These are phyloP conservation scores for Cheilosia grossa DNA, from an alignment of 2,888 invertebrate species.

Conservation along the genomic window DNA sequence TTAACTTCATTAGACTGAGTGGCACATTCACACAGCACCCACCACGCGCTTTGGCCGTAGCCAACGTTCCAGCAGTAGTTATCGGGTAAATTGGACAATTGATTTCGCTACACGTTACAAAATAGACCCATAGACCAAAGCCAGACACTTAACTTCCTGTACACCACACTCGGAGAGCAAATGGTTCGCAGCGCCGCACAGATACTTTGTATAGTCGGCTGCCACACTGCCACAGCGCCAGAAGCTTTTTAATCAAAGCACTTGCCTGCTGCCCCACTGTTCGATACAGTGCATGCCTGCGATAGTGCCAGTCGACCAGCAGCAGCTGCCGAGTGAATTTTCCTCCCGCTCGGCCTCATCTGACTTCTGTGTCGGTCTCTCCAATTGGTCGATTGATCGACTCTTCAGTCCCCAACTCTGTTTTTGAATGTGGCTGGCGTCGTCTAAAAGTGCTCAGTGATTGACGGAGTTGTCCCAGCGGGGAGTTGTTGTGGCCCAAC, in stretches of 20 bases:
- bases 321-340: constrained; percentile 15
- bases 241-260: constrained; percentile 59
- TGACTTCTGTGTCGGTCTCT: not conserved
- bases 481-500: constrained; percentile 16
- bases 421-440: not conserved
- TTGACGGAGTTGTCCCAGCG: constrained; percentile 30
- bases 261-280: constrained; percentile 45
- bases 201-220: constrained; percentile 3
- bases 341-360: not conserved
- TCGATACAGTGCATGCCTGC: constrained; percentile 24
- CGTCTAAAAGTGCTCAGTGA: not conserved
- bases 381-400: constrained; percentile 52
- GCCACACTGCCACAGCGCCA: not conserved
- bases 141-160: constrained; percentile 54
- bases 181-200: constrained; percentile 34
- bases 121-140: constrained; percentile 17
- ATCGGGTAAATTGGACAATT: constrained; percentile 51
- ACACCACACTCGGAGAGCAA: constrained; percentile 17
- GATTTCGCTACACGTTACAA: constrained; percentile 38
- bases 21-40: not conserved
- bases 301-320: not conserved
- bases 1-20: constrained; percentile 28
- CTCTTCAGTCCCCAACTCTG: constrained; percentile 5
- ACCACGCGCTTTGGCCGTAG: not conserved
- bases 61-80: constrained; percentile 3